Base-by-base conservation (phyloP, 2,888 invertebrate species). In the Schizaphis graminum region DNA sequence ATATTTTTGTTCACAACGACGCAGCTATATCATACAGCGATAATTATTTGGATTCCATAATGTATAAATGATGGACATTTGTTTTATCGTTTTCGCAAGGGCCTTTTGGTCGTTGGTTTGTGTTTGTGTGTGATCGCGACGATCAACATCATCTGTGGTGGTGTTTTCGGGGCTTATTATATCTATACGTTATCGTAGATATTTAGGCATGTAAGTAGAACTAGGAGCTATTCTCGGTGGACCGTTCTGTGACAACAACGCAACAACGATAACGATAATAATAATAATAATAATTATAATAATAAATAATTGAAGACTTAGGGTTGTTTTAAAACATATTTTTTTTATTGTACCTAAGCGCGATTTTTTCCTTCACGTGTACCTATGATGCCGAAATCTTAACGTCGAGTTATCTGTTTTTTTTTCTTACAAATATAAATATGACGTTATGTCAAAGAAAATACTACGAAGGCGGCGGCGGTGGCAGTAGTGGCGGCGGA, bases 391-490 rank as follows among this genome's bases (percentile, higher is more conserved):
- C 56, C 86, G 57, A 91, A 91, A 91, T 91, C 91, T 91, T 86
- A 61, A 92, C 57, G 61, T 47, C 35, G 86, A 86, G 87, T 92
- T 86, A 57, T 86, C 91, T 86, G 86, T 86, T 57, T 77, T 87
- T n/a, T 61, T 77, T 86, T 87, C 21, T 77, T 47, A 24, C 86
- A 56, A 91, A 61, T 88, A 94, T 88, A 89, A 93, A 93, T 90
- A 93, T 87, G 89, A 89, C 87, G 94, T 87, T 87, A 87, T 35
- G 56, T 67, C 86, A 91, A 91, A 94, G 91, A 87, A 94, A 91
- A 92, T 44, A 91, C 49, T 67, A n/a, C 67, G n/a, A 35, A 67
- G 89, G 53, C 57, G 91, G 57, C 5, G 91, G 86, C 24, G 56
- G 26, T 44, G 86, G 57, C 21, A 49, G 86, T n/a, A 85, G 53